phyloP scores from a whole-genome alignment of 2,113 vertebrate genomes.

The Copsychus sechellarum region DNA sequence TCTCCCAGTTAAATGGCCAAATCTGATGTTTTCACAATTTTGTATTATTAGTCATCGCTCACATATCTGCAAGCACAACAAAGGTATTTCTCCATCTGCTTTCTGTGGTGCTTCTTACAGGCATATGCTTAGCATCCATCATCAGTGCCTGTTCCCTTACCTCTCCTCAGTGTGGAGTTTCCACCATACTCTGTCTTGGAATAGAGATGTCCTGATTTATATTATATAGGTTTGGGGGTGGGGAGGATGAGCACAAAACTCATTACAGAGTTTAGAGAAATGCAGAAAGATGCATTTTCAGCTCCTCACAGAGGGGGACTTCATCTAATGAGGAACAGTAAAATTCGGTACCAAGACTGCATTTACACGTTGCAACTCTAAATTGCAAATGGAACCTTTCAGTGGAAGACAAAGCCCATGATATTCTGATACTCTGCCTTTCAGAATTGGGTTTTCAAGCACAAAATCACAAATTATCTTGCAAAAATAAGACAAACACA shows the following conservation, averaged over 20 bases:
- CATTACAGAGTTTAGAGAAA: not conserved
- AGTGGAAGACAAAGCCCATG: not conserved
- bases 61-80: not conserved
- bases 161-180: not conserved
- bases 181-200: not conserved
- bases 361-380: not conserved
- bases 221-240: not conserved
- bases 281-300: not conserved
- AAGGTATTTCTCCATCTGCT: not conserved
- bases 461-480: not conserved
- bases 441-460: not conserved
- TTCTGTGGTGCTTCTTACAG: not conserved
- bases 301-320: not conserved
- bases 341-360: not conserved
- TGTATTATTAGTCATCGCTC: not conserved
- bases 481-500: not conserved
- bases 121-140: not conserved
- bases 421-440: not conserved
- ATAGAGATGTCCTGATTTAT: not conserved
- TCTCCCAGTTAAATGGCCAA: not conserved
- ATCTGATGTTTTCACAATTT: not conserved
- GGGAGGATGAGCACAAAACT: not conserved
- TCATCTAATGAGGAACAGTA: not conserved
- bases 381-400: not conserved
- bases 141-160: accelerated